Evolutionary conservation across 2,113 vertebrate species (phyloP), one percentile per base, ranked within the genome.

Genomic region (Ailurus styani): DNA sequence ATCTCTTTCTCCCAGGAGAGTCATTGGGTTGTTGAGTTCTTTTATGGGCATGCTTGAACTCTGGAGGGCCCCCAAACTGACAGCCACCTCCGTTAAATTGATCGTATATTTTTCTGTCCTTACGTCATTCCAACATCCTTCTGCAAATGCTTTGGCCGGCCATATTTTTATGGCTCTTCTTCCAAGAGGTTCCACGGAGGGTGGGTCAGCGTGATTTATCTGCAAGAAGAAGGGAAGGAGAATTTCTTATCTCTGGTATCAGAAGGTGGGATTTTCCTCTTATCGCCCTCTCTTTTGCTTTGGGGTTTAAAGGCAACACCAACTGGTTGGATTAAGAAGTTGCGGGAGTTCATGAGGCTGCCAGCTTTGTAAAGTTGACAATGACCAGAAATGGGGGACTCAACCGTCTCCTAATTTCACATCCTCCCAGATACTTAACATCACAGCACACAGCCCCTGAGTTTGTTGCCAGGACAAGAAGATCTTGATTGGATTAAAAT

Each of bases 31-130:
- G 94, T 66, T 50, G 79, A 90, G 88, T 23, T 82, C 87, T 94
- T 97, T 97, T 94, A 84, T 18, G 83, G 90, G 57, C 79, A 21
- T 84, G 92, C 95, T 31, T 97, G 97, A 97, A 96, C 97, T 92
- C 94, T 94, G 94, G 66, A 87, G 94, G 64, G 92, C 95, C 95
- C 66, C 93, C 54, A 87, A 17, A 94, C 94, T 47, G 84, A 96
- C 77, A 88, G 87, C 84, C 93, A 83, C 94, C 87, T 95, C 94
- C 42, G 94, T 84, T 54, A 7, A 54, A 31, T 42, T 0, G 78
- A 31, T 91, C 78, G 0, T 97, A 94, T 79, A 77, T 97, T 94
- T 96, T 70, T 60, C 97, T 29, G 91, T 72, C 96, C 85, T 73
- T 3, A 18, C n/a, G 89, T 96, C 96, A 68, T 37, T 17, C 75